Base-by-base conservation (phyloP, 1,140 invertebrate species). In the Leucophenga varia region DNA sequence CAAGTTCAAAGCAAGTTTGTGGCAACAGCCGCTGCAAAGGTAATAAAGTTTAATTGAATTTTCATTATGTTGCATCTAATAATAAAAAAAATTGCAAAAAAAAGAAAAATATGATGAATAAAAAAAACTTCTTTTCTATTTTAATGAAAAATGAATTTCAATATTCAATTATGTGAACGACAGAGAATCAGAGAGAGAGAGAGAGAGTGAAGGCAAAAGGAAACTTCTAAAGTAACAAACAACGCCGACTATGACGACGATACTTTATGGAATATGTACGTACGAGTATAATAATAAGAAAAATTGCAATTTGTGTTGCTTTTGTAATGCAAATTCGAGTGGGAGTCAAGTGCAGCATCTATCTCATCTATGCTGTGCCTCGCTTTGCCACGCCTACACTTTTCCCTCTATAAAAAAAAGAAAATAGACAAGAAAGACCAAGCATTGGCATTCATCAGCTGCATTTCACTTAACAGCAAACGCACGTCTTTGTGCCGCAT, bases 11-110 rank as follows among this genome's bases (percentile, higher is more conserved):
- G n/a, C n/a, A n/a, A n/a, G n/a, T n/a, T n/a, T n/a, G n/a, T n/a
- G n/a, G n/a, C n/a, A n/a, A n/a, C n/a, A n/a, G n/a, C n/a, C n/a
- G n/a, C n/a, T n/a, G n/a, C 56, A 67, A 63, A 67, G 63, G 63
- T 67, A 67, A 67, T 67, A 67, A 67, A 67, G 59, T 67, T 67
- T 67, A 67, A 67, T 68, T 67, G 63, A 67, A 67, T 67, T 67
- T 67, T 67, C 64, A 67, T 68, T 67, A 67, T 67, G 22, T 25
- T 25, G 22, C 5, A 10, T 25, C 22, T 25, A 25, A 25, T 25
- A 25, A 25, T 5, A 25, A 25, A n/a, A n/a, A n/a, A n/a, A n/a
- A n/a, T n/a, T n/a, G n/a, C n/a, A n/a, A n/a, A n/a, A n/a, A n/a
- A n/a, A n/a, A n/a, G n/a, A n/a, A n/a, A n/a, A n/a, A n/a, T n/a